A percentile compares a stretch with the other conserved stretches of the same genome.
These are phyloP conservation scores for Paraescarpia echinospica DNA, from an alignment of 1,140 invertebrate genomes.

Conservation along the genomic window DNA sequence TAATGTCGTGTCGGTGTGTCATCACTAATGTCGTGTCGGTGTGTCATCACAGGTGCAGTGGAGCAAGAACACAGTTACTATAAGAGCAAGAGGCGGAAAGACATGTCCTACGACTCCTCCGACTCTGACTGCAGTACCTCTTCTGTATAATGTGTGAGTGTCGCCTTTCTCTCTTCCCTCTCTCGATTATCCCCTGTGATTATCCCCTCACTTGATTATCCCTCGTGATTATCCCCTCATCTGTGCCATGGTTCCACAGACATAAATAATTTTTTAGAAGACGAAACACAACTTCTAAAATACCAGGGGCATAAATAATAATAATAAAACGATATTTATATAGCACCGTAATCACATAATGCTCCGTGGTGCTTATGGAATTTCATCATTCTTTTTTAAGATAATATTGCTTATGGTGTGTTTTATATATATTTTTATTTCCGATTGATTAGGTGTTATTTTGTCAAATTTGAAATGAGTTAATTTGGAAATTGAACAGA, in stretches of 20 bases:
- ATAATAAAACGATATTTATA: too few relatives aligned
- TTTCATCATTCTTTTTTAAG: too few relatives aligned
- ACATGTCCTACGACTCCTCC: not conserved
- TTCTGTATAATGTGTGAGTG: not conserved
- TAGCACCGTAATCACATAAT: too few relatives aligned
- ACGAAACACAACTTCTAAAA: too few relatives aligned
- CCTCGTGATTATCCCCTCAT: too few relatives aligned
- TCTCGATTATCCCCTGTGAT: not conserved
- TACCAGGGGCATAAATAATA: too few relatives aligned
- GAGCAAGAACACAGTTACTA: constrained; percentile 43
- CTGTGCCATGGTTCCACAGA: too few relatives aligned
- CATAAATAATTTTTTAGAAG: too few relatives aligned
- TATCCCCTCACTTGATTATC: too few relatives aligned
- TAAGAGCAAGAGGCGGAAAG: constrained; percentile 49
- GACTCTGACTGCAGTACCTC: not conserved
- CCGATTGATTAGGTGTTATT: not conserved
- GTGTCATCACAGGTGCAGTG: constrained; percentile 38
- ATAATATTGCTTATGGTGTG: too few relatives aligned
- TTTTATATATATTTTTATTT: too few relatives aligned
- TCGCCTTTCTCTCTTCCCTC: not conserved
- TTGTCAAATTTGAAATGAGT: constrained; percentile 11
- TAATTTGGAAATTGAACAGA: not conserved
- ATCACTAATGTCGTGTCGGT: not conserved
- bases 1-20: not conserved
- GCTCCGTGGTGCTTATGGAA: too few relatives aligned